These are phyloP conservation scores for Nephrotoma guestfalica DNA, from an alignment of 2,888 invertebrate species.

Conservation along the genomic window DNA sequence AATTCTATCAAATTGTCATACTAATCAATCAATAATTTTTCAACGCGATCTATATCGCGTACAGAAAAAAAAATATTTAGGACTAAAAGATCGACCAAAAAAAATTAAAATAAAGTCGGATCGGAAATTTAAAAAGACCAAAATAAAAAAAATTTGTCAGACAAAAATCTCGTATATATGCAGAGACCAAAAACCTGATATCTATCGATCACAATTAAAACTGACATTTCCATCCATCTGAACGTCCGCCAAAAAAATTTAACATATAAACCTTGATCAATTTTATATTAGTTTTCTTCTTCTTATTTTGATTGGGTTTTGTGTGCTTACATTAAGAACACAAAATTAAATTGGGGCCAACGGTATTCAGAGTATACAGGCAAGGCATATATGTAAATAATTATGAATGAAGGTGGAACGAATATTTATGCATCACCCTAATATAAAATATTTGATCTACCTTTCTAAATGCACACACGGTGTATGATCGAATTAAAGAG, in stretches of 20 bases:
- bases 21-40: not conserved
- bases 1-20: not conserved
- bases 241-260: conserved; percentile 3
- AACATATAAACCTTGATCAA: conserved; percentile 1
- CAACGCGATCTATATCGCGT: not conserved
- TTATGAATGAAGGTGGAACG: not conserved
- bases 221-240: conserved; percentile 3
- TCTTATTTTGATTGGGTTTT: not conserved
- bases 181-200: not conserved
- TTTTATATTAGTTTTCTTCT: not conserved
- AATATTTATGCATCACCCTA: not conserved
- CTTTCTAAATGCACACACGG: not conserved
- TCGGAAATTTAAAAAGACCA: not conserved
- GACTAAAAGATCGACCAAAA: not conserved
- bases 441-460: not conserved
- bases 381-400: not conserved
- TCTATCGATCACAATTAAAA: conserved; percentile 3
- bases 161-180: not conserved
- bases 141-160: not conserved
- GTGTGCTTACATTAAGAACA: not conserved
- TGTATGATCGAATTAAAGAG: not conserved
- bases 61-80: not conserved
- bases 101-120: not conserved
- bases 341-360: not conserved
- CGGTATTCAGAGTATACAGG: not conserved